Conservation (phyloP, 2,113 vertebrate species). For the Prionailurus bengalensis region DNA sequence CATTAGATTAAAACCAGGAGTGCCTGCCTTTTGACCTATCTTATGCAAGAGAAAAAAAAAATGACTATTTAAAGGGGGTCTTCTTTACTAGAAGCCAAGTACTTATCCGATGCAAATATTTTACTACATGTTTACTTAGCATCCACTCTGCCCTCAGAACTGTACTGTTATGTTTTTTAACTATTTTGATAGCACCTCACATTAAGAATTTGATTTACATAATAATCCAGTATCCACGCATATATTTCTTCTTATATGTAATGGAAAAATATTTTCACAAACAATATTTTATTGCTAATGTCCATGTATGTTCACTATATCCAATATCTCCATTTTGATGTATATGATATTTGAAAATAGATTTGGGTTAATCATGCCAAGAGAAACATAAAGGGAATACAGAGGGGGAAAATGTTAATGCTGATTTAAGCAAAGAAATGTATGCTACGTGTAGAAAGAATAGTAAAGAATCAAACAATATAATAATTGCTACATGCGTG, state of each 20-base stretch:
- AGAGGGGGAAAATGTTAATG: not conserved
- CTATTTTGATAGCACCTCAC: not conserved
- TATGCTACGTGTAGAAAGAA: not conserved
- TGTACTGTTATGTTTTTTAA: not conserved
- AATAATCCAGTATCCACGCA: not conserved
- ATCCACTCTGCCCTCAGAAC: not conserved
- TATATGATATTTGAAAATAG: not conserved
- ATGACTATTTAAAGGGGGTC: not conserved
- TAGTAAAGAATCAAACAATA: not conserved
- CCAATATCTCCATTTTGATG: not conserved
- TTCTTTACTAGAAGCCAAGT: not conserved
- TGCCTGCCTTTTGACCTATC: not conserved
- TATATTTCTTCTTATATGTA: not conserved
- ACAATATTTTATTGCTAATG: not conserved
- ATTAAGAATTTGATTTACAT: not conserved
- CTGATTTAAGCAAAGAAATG: not conserved
- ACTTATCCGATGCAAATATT: not conserved
- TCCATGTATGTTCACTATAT: not conserved
- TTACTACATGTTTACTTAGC: not conserved
- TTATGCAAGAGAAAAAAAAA: not conserved
- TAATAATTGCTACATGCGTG: not conserved
- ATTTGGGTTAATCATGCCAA: not conserved
- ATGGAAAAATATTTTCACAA: constrained; percentile 1
- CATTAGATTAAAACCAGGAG: not conserved
- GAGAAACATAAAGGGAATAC: not conserved